Evolutionary conservation across 1,140 invertebrate genomes (phyloP).

Genomic region (Brachionus plicatilis): DNA sequence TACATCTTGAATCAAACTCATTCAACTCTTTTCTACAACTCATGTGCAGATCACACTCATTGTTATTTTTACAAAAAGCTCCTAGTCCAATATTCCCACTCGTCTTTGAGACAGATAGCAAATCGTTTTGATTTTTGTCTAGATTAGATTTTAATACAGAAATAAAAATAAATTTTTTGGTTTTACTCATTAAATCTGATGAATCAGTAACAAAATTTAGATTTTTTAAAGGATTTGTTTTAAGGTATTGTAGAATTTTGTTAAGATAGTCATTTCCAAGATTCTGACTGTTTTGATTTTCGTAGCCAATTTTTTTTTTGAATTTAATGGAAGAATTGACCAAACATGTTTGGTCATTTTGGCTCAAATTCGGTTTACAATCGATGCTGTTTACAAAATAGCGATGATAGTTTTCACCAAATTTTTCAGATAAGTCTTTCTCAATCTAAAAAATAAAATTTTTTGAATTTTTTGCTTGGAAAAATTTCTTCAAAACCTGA

Average conservation of each 20-base stretch:
- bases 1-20: background rate
- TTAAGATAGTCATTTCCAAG: background rate
- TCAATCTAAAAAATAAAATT: background rate
- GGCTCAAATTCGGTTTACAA: background rate
- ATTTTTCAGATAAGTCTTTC: background rate
- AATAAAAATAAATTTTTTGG: background rate
- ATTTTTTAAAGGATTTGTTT: background rate
- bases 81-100: background rate
- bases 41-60: background rate
- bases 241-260: background rate
- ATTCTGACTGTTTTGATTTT: background rate
- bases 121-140: background rate
- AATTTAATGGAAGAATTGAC: background rate
- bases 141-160: background rate
- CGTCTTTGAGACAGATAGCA: background rate
- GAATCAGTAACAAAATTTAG: background rate
- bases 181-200: slow-evolving; percentile 8
- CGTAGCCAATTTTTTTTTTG: background rate
- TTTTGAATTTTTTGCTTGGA: background rate
- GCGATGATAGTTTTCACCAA: background rate
- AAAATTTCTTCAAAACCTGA: background rate
- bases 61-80: background rate
- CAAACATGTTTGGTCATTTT: background rate
- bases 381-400: background rate
- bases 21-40: background rate